Base-by-base conservation (phyloP, 2,113 vertebrate species). In the Colistium nudipinnis region DNA sequence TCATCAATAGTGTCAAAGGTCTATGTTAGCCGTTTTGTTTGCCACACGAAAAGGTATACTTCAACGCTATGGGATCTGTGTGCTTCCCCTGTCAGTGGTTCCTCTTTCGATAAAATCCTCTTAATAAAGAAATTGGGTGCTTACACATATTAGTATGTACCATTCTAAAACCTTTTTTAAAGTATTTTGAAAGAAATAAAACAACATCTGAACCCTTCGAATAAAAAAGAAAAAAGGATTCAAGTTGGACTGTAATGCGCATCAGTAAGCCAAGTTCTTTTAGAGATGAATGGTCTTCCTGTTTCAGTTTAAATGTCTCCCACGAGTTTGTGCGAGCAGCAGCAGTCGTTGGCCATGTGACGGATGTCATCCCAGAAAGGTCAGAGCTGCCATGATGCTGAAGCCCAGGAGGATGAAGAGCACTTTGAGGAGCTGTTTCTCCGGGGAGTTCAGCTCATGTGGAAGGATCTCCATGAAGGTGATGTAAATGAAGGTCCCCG, bases 401-500 rank as follows among this genome's bases (percentile, higher is more conserved):
- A 97, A 97, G n/a, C 95, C 96, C 60, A 93, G 71, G 17, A 93
- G 83, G 62, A 97, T 89, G 84, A 95, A 96, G 55, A 93, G 33
- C 72, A 94, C 94, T 80, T 96, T 97, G 65, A 92, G 88, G 9
- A 97, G 89, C 79, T 94, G 94, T 57, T 76, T 85, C 62, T 93
- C 94, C 0, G 91, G 85, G 1, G 92, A 86, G 81, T 93, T 94
- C 19, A 97, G 92, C 51, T 96, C 95, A 5, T 93, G 93, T 1
- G 96, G 96, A 30, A 97, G 89, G 82, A 97, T 96, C 89, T 97
- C 96, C 62, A 97, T 54, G 67, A 97, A 97, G 76, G 96, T 96
- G 87, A 97, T 94, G 69, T 96, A 97, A 7, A 97, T 33, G 47
- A 97, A 97, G 0, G 95, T 97, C 3, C 96, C 96, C 0, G 94